phyloP scores from a whole-genome alignment of 2,888 invertebrate species.

The Meghimatium bilineatum region DNA sequence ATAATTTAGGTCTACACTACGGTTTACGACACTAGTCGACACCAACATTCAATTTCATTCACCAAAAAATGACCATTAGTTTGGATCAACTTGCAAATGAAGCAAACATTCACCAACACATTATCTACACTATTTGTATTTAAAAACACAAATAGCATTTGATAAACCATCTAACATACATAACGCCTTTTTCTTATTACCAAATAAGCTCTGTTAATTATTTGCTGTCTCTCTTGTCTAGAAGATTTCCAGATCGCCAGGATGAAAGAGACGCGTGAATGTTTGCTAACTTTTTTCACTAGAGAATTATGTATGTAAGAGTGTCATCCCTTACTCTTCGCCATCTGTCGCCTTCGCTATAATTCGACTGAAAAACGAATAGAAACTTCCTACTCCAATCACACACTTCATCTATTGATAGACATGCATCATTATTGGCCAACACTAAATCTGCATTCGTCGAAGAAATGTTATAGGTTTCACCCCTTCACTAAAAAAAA shows the following conservation, averaged over 20 bases:
- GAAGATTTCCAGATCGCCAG: constrained; percentile 31
- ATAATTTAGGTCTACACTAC: too few relatives aligned
- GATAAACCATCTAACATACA: background rate
- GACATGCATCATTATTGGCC: too few relatives aligned
- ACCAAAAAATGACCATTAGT: background rate
- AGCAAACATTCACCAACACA: background rate
- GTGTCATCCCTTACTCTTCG: constrained; percentile 13
- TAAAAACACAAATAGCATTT: background rate
- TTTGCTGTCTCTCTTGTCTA: background rate
- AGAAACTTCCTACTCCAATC: too few relatives aligned
- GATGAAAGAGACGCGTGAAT: constrained; percentile 33
- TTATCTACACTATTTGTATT: background rate
- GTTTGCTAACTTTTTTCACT: constrained; percentile 7
- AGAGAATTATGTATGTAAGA: constrained; percentile 23
- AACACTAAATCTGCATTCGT: too few relatives aligned
- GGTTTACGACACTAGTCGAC: too few relatives aligned
- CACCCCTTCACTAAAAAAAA: too few relatives aligned
- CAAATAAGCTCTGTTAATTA: background rate
- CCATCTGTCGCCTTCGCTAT: background rate
- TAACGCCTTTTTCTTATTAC: background rate
- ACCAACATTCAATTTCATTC: too few relatives aligned
- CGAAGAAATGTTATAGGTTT: too few relatives aligned
- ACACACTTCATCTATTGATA: too few relatives aligned
- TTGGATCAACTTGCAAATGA: background rate
- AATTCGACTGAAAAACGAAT: constrained; percentile 1